Percentiles rank a stretch among this genome's conserved stretches.
Conservation (phyloP, 2,113 vertebrate species). For the Apeltes quadracus region DNA sequence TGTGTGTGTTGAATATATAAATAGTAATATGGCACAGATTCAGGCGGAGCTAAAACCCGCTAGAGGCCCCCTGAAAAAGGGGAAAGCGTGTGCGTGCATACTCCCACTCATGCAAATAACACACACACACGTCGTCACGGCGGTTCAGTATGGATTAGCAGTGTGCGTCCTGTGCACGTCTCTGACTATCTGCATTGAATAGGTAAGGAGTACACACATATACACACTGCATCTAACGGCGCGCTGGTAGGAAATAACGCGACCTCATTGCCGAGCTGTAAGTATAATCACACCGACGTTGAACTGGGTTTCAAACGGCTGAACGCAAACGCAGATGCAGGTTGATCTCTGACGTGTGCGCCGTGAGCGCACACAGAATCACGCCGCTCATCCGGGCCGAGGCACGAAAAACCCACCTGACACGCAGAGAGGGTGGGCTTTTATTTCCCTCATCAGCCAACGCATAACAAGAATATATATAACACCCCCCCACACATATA, state of each 20-base stretch:
- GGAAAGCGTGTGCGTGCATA: not conserved
- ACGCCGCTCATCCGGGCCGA: slow-evolving; percentile 24
- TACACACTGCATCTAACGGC: slow-evolving; percentile 31
- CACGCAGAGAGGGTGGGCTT: slow-evolving; percentile 12
- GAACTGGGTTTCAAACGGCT: slow-evolving; percentile 4
- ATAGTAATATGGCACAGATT: slow-evolving; percentile 74
- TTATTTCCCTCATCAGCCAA: slow-evolving; percentile 32
- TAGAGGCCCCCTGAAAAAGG: slow-evolving; percentile 31
- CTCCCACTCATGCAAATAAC: not conserved
- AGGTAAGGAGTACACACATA: slow-evolving; percentile 37
- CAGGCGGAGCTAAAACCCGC: slow-evolving; percentile 52
- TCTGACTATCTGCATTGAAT: slow-evolving; percentile 59
- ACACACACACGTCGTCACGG: not conserved
- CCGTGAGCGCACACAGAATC: no score
- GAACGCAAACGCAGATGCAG: not conserved
- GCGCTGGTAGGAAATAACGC: no score
- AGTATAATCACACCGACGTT: not conserved
- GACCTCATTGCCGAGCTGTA: no score
- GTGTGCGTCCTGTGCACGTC: slow-evolving; percentile 19
- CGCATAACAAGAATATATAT: not conserved
- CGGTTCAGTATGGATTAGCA: slow-evolving; percentile 38
- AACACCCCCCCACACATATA: not conserved
- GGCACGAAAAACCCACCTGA: slow-evolving; percentile 36
- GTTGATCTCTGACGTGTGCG: slow-evolving; percentile 13
- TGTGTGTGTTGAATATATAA: slow-evolving; percentile 69